A percentile compares a stretch with the other conserved stretches of the same genome.
Conservation (phyloP, 1,140 invertebrate species). For the Vanessa atalanta region DNA sequence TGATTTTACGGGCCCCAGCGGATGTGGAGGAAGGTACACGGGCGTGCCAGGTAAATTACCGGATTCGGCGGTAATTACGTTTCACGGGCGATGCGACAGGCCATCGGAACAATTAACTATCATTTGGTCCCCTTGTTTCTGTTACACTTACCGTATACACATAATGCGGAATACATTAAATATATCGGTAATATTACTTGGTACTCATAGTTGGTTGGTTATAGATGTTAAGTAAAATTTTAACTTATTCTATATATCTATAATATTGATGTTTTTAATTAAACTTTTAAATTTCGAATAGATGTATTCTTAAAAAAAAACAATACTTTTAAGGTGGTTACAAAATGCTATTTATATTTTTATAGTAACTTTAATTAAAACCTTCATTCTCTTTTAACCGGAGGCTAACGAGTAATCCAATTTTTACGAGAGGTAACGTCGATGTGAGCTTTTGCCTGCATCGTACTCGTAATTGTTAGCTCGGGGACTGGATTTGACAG, state of each 20-base stretch:
- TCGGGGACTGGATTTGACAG: slow-evolving; percentile 13
- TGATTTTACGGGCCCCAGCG: slow-evolving; percentile 18
- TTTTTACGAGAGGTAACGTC: slow-evolving; percentile 20
- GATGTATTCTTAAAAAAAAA: neutral
- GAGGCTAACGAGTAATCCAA: slow-evolving; percentile 26
- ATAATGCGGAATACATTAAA: neutral
- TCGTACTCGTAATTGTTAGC: slow-evolving; percentile 17
- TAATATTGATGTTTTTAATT: too few species aligned
- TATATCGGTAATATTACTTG: neutral
- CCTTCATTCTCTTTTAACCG: slow-evolving; percentile 20
- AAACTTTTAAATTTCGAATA: too few species aligned
- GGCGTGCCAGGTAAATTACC: slow-evolving; percentile 45
- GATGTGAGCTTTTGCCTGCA: slow-evolving; percentile 19
- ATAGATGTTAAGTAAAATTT: too few species aligned
- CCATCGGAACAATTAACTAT: slow-evolving; percentile 44
- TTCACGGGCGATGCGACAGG: slow-evolving; percentile 34
- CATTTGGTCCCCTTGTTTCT: slow-evolving; percentile 36
- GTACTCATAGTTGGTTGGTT: too few species aligned
- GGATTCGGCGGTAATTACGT: slow-evolving; percentile 48
- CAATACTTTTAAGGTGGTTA: neutral
- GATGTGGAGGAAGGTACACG: slow-evolving; percentile 29
- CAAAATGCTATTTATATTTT: neutral
- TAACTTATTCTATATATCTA: too few species aligned
- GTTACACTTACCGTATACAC: neutral
- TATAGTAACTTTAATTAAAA: slow-evolving; percentile 15